Evolutionary conservation across 2,888 invertebrate genomes (phyloP).

Genomic region (Laothoe populi): DNA sequence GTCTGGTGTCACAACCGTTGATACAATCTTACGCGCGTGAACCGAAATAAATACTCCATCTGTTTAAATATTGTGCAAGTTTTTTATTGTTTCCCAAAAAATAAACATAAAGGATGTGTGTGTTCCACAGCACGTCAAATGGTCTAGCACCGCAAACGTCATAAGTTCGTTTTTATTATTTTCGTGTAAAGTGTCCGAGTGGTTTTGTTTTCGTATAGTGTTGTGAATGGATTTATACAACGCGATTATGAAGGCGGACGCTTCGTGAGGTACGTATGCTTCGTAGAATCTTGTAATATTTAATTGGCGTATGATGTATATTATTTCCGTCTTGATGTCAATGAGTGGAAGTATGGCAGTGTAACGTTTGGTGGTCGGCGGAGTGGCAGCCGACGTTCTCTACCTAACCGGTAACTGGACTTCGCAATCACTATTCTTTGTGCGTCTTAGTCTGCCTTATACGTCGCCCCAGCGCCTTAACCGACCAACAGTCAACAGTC

Average conservation of each 20-base stretch:
- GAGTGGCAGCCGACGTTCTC: slow-evolving; percentile 41
- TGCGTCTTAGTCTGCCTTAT: slow-evolving; percentile 75
- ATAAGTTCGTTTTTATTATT: slow-evolving; percentile 53
- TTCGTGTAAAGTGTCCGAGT: slow-evolving; percentile 74
- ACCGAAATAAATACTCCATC: slow-evolving; percentile 80
- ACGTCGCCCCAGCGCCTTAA: slow-evolving; percentile 68
- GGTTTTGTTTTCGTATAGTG: slow-evolving; percentile 69
- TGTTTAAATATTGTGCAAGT: slow-evolving; percentile 81
- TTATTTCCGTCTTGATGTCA: slow-evolving; percentile 19
- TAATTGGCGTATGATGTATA: slow-evolving; percentile 1
- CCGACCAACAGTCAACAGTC: slow-evolving; percentile 49
- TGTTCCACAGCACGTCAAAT: slow-evolving; percentile 50
- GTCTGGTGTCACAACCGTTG: slow-evolving; percentile 35
- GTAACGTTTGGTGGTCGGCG: slow-evolving; percentile 37
- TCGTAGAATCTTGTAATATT: slow-evolving; percentile 29
- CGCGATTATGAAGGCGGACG: slow-evolving; percentile 73
- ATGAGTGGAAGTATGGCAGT: slow-evolving; percentile 34
- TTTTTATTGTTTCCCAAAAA: slow-evolving; percentile 68
- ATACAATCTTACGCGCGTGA: slow-evolving; percentile 62
- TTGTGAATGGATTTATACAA: slow-evolving; percentile 79
- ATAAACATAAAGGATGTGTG: slow-evolving; percentile 62
- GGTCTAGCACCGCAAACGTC: slow-evolving; percentile 49
- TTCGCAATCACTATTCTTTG: slow-evolving; percentile 80
- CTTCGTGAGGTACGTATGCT: slow-evolving; percentile 58
- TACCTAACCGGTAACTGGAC: slow-evolving; percentile 75